These are phyloP conservation scores for Acanthochromis polyacanthus DNA, from an alignment of 2,113 vertebrate species.

Conservation along the genomic window DNA sequence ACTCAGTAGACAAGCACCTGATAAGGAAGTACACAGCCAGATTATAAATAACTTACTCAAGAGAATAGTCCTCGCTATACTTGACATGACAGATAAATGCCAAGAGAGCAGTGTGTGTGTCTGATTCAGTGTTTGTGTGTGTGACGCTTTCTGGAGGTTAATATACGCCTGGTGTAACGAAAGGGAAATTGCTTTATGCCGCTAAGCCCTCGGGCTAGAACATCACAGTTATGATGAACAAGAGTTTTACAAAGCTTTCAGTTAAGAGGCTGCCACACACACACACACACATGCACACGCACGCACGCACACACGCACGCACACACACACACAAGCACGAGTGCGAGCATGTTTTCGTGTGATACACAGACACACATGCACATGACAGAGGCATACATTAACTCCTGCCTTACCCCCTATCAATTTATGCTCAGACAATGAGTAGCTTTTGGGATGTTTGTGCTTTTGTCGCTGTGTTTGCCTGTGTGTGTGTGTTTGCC, in stretches of 20 bases:
- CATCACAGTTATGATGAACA: slow-evolving; percentile 80
- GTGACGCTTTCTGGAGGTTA: slow-evolving; percentile 73
- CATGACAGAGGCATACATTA: slow-evolving; percentile 38
- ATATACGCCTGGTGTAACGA: slow-evolving; percentile 77
- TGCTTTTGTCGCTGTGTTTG: slow-evolving; percentile 5
- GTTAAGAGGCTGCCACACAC: slow-evolving; percentile 65
- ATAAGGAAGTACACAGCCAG: slow-evolving; percentile 62
- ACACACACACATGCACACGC: slow-evolving; percentile 20
- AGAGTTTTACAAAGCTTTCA: slow-evolving; percentile 75
- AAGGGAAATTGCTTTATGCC: slow-evolving; percentile 77
- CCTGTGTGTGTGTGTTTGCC: slow-evolving; percentile 6
- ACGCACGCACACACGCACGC: slow-evolving; percentile 7
- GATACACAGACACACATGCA: slow-evolving; percentile 15
- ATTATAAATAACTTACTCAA: slow-evolving; percentile 71
- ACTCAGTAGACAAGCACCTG: slow-evolving; percentile 45
- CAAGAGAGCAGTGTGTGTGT: slow-evolving; percentile 40
- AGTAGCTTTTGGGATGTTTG: slow-evolving; percentile 11
- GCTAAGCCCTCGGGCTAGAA: slow-evolving; percentile 73
- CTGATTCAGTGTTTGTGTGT: slow-evolving; percentile 55
- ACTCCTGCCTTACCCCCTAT: slow-evolving; percentile 18
- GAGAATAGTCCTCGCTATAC: slow-evolving; percentile 65
- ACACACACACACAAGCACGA: slow-evolving; percentile 8
- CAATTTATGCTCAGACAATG: slow-evolving; percentile 47
- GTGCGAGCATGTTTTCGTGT: slow-evolving; percentile 25
- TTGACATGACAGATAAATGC: slow-evolving; percentile 73